Conservation (phyloP, 2,797 vertebrate species). For the Adrianichthys oophorus region DNA sequence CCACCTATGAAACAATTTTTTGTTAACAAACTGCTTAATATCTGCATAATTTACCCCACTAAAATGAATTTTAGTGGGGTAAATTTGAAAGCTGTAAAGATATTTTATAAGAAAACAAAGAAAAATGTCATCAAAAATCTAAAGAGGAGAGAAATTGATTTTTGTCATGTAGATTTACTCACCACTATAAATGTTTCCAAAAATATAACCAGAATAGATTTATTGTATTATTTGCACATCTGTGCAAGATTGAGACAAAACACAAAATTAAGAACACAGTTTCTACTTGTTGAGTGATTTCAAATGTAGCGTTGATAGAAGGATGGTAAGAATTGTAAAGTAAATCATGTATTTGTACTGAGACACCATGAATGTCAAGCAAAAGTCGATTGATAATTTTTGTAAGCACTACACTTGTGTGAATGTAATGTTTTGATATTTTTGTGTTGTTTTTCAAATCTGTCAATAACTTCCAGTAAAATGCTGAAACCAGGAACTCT, state of each 20-base stretch:
- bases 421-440: constrained; percentile 27
- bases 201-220: constrained; percentile 1
- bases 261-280: constrained; percentile 4
- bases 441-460: background rate
- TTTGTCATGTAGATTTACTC: constrained; percentile 17
- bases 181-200: constrained; percentile 32
- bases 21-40: too few species aligned
- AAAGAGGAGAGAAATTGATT: too few species aligned
- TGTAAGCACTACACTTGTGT: constrained; percentile 35
- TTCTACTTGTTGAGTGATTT: constrained; percentile 10
- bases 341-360: constrained; percentile 33
- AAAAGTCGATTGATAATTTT: constrained; percentile 33
- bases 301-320: constrained; percentile 23
- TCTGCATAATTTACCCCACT: too few species aligned
- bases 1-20: too few species aligned
- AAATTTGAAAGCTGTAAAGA: background rate
- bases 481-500: background rate
- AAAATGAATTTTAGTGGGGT: background rate
- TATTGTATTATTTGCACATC: constrained; percentile 13
- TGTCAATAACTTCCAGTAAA: background rate
- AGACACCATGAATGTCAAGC: constrained; percentile 60
- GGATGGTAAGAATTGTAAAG: constrained; percentile 19
- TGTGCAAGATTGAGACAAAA: constrained; percentile 2
- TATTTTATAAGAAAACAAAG: background rate
- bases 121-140: background rate